A percentile compares a stretch with the other conserved stretches of the same genome.
Evolutionary conservation across 2,888 invertebrate genomes (phyloP).

Genomic region (Hypselothyrea guttata): DNA sequence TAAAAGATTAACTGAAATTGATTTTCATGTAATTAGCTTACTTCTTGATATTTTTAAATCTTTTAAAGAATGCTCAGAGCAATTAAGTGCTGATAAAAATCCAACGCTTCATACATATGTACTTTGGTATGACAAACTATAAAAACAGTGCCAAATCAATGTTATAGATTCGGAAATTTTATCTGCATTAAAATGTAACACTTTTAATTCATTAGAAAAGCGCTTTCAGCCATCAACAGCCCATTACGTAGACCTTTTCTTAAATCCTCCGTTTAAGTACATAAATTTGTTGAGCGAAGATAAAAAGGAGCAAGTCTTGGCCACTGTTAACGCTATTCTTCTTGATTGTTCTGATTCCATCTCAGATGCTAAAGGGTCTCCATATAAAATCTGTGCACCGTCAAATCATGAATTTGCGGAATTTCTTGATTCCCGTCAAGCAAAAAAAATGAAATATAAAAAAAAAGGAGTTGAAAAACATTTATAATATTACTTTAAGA

Average conservation of each 20-base stretch:
- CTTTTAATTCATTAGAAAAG: neutral
- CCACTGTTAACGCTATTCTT: neutral
- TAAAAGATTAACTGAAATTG: neutral
- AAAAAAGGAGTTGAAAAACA: too few relatives aligned
- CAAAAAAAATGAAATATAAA: too few relatives aligned
- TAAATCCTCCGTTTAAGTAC: constrained; percentile 6
- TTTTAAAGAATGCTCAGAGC: constrained; percentile 6
- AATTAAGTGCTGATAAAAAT: constrained; percentile 1
- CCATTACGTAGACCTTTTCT: constrained; percentile 3
- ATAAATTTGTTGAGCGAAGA: neutral
- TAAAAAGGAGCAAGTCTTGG: neutral
- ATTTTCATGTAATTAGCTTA: neutral
- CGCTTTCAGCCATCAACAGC: neutral
- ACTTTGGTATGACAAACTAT: constrained; percentile 4
- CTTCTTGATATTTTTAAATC: neutral
- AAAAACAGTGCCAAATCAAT: neutral
- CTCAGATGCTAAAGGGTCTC: too few relatives aligned
- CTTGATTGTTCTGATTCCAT: neutral
- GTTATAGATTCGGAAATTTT: neutral
- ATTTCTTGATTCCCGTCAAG: too few relatives aligned
- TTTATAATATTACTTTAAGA: too few relatives aligned
- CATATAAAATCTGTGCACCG: too few relatives aligned
- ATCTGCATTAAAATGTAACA: neutral
- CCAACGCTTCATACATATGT: constrained; percentile 2
- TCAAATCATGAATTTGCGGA: too few relatives aligned